Evolutionary conservation across 2,888 invertebrate species (phyloP).

Genomic region (Ormia ochracea): DNA sequence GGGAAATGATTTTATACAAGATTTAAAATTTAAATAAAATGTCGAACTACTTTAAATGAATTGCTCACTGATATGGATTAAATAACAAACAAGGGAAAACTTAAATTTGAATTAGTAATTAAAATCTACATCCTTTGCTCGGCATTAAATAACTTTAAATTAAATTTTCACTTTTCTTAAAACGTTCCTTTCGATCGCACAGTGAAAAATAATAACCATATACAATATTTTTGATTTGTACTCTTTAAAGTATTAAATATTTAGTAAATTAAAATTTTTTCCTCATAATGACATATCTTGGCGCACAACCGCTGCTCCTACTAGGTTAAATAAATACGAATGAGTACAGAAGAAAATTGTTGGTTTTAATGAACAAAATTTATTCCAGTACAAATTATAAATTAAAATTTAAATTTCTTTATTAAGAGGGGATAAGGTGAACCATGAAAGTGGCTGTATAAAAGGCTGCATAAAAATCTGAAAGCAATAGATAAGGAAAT

Average conservation of each 20-base stretch:
- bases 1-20: too few relatives aligned
- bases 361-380: neutral
- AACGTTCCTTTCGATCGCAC: neutral
- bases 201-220: too few relatives aligned
- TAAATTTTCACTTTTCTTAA: neutral
- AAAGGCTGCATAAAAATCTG: neutral
- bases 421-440: neutral
- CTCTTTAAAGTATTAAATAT: neutral
- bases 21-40: too few relatives aligned
- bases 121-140: too few relatives aligned
- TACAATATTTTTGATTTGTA: neutral
- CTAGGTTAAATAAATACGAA: too few relatives aligned
- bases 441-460: neutral
- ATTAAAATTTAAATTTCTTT: too few relatives aligned
- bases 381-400: neutral
- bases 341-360: too few relatives aligned
- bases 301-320: neutral
- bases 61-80: neutral
- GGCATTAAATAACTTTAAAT: neutral
- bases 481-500: constrained; percentile 49
- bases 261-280: neutral
- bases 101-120: too few relatives aligned
- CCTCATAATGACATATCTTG: neutral
- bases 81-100: neutral
- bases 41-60: neutral